Percentiles rank a stretch among this genome's conserved stretches.
These are phyloP conservation scores for Falco cherrug DNA, from an alignment of 2,797 vertebrate species.

Conservation along the genomic window DNA sequence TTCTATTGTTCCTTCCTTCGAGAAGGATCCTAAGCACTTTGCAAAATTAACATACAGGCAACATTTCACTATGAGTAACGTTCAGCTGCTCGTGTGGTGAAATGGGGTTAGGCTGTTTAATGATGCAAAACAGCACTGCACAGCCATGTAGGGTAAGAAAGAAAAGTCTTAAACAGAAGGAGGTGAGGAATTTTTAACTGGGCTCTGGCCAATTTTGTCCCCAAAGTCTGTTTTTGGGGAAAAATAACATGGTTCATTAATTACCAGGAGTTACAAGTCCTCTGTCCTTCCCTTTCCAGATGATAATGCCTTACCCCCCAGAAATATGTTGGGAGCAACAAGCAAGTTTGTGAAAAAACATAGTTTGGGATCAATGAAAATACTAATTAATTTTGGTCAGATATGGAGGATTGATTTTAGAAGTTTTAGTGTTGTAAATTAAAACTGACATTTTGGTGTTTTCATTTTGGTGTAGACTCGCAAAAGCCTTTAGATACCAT, in stretches of 20 bases:
- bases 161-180: not conserved
- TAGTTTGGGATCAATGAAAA: not conserved
- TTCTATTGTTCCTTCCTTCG: slow-evolving; percentile 18
- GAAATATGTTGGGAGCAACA: not conserved
- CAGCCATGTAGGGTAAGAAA: not conserved
- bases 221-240: not conserved
- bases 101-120: slow-evolving; percentile 15
- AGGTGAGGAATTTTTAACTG: not conserved
- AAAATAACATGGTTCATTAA: not conserved
- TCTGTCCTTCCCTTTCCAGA: not conserved
- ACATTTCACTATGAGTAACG: not conserved
- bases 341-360: not conserved
- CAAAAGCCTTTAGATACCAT: not conserved
- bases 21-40: slow-evolving; percentile 40
- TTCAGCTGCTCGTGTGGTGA: not conserved
- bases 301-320: not conserved
- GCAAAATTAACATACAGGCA: slow-evolving; percentile 29
- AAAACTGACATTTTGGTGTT: not conserved
- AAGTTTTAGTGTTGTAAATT: not conserved
- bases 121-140: not conserved
- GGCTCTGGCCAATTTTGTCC: not conserved
- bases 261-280: not conserved
- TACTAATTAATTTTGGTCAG: not conserved
- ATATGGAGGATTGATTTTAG: not conserved
- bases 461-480: not conserved